These are phyloP conservation scores for Paragorgia papillata DNA, from an alignment of 92 coral and sea anemone species.

Conservation along the genomic window DNA sequence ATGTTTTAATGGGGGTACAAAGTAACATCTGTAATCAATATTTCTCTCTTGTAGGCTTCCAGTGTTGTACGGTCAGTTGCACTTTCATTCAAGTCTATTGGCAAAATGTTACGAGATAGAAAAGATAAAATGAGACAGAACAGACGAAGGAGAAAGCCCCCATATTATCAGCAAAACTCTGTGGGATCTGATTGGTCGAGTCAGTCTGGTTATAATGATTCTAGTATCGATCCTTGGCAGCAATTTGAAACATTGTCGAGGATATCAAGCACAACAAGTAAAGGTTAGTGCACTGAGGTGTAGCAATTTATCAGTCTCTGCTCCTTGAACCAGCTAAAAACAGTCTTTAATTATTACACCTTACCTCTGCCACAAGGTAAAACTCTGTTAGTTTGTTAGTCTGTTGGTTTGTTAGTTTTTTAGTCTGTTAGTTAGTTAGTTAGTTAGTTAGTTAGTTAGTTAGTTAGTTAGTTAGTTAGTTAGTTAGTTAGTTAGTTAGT, in stretches of 20 bases:
- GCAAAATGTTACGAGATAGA: constrained; percentile 81
- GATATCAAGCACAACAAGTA: constrained; percentile 28
- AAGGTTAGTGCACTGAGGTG: neutral
- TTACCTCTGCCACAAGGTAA: no score
- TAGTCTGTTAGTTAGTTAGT: no score
- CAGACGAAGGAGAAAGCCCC: constrained; percentile 55
- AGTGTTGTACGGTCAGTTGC: constrained; percentile 97
- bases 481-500: no score
- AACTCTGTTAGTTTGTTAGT: no score
- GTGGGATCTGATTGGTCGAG: constrained; percentile 91
- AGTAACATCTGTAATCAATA: no score
- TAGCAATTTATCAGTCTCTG: no score
- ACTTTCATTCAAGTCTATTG: constrained; percentile 88
- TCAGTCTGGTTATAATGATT: constrained; percentile 54
- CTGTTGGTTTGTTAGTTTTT: no score
- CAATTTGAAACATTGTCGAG: constrained; percentile 33
- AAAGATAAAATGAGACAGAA: constrained; percentile 67
- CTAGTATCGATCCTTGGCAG: constrained; percentile 30
- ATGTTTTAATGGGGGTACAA: no score
- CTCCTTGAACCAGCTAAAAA: no score
- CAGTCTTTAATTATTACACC: no score
- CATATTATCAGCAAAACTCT: constrained; percentile 85
- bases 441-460: no score
- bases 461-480: no score
- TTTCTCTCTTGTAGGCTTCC: constrained; percentile 66